Evolutionary conservation across 2,113 vertebrate genomes (phyloP), one percentile per base, ranked within the genome.

Genomic region (Pampusana beccarii): DNA sequence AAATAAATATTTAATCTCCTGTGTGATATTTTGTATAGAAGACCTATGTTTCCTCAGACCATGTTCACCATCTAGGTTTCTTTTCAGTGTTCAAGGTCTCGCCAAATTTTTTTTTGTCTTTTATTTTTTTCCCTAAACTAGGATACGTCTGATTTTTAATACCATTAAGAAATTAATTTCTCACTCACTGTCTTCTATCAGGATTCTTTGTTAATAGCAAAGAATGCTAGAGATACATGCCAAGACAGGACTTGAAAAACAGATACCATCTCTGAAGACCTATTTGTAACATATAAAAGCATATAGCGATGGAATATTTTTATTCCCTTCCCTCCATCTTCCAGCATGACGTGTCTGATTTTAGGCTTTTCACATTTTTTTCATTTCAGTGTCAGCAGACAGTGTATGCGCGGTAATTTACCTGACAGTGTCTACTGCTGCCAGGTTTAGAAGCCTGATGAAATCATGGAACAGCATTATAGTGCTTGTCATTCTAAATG

Each of bases 401-500:
- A 95, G 83, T 93, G 64, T 92, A 58, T 85, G 85, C 21, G 25
- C 40, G 31, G 85, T 97, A 97, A 97, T 97, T 97, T 97, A 97
- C 95, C 95, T 97, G 96, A 97, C 86, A 73, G 46, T 85, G 71
- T 85, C 83, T 93, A 21, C 44, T 67, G 77, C 75, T 90, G 34
- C 83, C 96, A 97, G 97, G 91, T 96, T 96, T 95, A 87, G 91
- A 94, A 97, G 85, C 92, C 92, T 95, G 91, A 95, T 96, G 61
- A 92, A 97, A 80, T 97, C 83, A 88, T 62, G 95, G 80, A 95
- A 73, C 73, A 85, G 80, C 87, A 95, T 93, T 95, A 65, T 56
- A 95, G 91, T 88, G 86, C 93, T 96, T 97, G 97, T 96, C 97
- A 95, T 96, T 97, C 77, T 97, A 92, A 93, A 97, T 98, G 96